Evolutionary conservation across 2,888 invertebrate species (phyloP), one percentile per base, ranked within the genome.

Genomic region (Geophilus truncorum): DNA sequence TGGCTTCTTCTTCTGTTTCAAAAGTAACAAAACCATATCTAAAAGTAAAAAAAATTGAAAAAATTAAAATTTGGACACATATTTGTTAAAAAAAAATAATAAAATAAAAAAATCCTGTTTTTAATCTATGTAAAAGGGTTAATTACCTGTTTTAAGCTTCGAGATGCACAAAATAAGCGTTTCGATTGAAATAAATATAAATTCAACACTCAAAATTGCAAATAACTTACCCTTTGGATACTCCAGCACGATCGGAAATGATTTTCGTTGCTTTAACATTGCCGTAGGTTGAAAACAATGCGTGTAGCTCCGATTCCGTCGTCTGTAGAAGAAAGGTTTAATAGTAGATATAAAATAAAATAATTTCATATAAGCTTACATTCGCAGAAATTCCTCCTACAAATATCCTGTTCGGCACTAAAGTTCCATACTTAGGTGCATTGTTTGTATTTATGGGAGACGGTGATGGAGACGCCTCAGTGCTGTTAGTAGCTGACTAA

Each of bases 321-420:
- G 97, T 97, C 88, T 88, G 84, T 23, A 85, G 84, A 78, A 77
- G 62, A 77, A 51, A 3, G 12, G 25, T 57, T 57, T n/a, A 18
- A 18, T n/a, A n/a, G 9, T 32, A 36, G 18, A 36, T 9, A 28
- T 25, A 28, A 25, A 30, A 28, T 4, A 21, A 15, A 76, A 15
- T 9, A 21, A 2, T 57, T 57, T 79, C 9, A 62, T 18, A 76
- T 83, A 2, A 21, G 10, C 85, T 83, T 82, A 87, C 87, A 85
- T 93, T 95, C 85, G 95, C 91, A 81, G 96, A 94, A 85, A 98
- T 97, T 28, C 97, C 98, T 81, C 98, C 97, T 79, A 98, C 97
- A 88, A 98, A 98, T 85, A 98, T 94, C 85, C 97, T 85, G 88
- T 97, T 97, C 82, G 97, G 97, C 85, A 97, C 95, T 82, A 96